A percentile compares a stretch with the other conserved stretches of the same genome.
Conservation (phyloP, 2,888 invertebrate genomes). For the Hirtodrosophila histrioides region DNA sequence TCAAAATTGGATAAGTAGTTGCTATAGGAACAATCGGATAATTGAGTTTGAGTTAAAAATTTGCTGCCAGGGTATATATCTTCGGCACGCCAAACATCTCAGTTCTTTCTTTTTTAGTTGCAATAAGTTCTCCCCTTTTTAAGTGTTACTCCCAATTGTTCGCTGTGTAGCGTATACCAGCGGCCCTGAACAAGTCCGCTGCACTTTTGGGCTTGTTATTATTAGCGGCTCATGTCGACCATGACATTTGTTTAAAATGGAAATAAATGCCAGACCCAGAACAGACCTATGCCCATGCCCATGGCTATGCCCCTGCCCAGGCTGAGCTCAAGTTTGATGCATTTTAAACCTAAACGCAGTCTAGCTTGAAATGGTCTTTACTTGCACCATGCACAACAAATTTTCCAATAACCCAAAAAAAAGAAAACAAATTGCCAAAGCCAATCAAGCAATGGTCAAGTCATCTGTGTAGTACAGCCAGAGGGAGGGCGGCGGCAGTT, state of each 20-base stretch:
- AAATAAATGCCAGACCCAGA: conserved; percentile 40
- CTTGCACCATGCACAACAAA: conserved; percentile 49
- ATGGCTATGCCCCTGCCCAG: neutral
- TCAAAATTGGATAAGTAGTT: no score
- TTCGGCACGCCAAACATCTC: no score
- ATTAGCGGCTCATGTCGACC: conserved; percentile 68
- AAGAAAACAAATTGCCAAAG: conserved; percentile 18
- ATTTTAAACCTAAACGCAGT: conserved; percentile 40
- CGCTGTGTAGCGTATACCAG: conserved; percentile 27
- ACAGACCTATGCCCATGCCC: conserved; percentile 15
- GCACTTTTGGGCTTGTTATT: conserved; percentile 67
- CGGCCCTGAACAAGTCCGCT: conserved; percentile 58
- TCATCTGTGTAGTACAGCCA: conserved; percentile 84
- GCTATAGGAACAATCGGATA: no score
- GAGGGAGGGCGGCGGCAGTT: conserved; percentile 79
- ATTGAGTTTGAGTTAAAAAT: no score
- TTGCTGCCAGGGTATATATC: no score
- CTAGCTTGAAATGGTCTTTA: conserved; percentile 68
- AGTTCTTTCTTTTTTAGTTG: no score
- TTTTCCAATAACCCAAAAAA: conserved; percentile 48
- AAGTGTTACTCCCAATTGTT: neutral
- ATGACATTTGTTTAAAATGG: conserved; percentile 67
- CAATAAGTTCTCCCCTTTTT: no score
- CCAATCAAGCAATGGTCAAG: conserved; percentile 80
- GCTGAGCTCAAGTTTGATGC: conserved; percentile 27